phyloP scores from a whole-genome alignment of 2,888 invertebrate genomes.

The Diaperis boleti region DNA sequence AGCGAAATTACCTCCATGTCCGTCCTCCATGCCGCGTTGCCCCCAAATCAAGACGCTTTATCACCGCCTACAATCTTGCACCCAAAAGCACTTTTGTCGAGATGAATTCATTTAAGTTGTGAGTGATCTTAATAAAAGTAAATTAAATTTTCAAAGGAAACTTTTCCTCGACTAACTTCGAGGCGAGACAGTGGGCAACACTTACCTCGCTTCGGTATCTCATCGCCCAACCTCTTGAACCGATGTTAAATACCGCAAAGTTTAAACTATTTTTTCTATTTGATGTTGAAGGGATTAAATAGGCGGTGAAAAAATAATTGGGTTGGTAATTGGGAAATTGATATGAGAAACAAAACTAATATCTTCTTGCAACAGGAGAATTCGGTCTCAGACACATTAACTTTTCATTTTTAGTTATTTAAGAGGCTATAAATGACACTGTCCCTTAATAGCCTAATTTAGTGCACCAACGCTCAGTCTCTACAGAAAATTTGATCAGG shows the following conservation, averaged over 20 bases:
- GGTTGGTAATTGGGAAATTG: neutral
- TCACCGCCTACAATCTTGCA: slow-evolving; percentile 27
- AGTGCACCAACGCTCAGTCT: too few species aligned
- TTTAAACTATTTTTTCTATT: too few species aligned
- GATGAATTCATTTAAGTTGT: slow-evolving; percentile 38
- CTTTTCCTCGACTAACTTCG: slow-evolving; percentile 23
- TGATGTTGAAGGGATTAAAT: too few species aligned
- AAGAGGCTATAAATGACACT: neutral
- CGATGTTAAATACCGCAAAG: slow-evolving; percentile 10
- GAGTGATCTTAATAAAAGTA: slow-evolving; percentile 47
- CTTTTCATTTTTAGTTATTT: neutral
- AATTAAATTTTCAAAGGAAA: slow-evolving; percentile 39
- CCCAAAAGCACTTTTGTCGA: slow-evolving; percentile 31
- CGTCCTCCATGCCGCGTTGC: slow-evolving; percentile 16
- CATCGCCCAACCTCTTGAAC: neutral
- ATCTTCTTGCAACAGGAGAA: neutral
- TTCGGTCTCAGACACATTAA: too few species aligned
- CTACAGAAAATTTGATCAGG: too few species aligned
- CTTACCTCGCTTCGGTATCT: slow-evolving; percentile 18
- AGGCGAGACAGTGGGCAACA: slow-evolving; percentile 30
- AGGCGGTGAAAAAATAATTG: too few species aligned
- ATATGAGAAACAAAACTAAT: too few species aligned
- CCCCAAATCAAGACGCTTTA: slow-evolving; percentile 31
- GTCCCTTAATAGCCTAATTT: too few species aligned
- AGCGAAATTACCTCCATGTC: slow-evolving; percentile 23